Conservation (phyloP, 2,113 vertebrate species). For the Lophius piscatorius region DNA sequence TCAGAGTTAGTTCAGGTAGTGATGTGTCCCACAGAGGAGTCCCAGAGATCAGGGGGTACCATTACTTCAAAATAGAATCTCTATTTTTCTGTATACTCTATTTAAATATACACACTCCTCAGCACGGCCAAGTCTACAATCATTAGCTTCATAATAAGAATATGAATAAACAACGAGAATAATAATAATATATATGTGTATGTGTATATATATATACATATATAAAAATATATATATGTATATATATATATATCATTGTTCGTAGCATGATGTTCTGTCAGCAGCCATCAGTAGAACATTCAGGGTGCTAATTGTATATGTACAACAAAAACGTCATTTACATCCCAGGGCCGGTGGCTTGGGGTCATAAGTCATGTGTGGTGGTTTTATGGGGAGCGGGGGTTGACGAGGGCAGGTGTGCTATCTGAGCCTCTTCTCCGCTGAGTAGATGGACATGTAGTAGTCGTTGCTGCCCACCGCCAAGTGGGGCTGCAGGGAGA, state of each 20-base stretch:
- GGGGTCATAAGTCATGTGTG: constrained; percentile 49
- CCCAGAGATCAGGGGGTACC: constrained; percentile 35
- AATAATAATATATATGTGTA: constrained; percentile 66
- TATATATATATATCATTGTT: constrained; percentile 60
- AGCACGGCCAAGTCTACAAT: constrained; percentile 81
- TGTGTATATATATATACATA: constrained; percentile 62
- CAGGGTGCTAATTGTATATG: constrained; percentile 85
- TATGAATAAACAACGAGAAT: constrained; percentile 75
- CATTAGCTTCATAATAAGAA: constrained; percentile 81
- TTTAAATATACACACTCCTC: constrained; percentile 80
- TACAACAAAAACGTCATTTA: constrained; percentile 82
- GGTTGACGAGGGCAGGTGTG: constrained; percentile 64
- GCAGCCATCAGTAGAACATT: constrained; percentile 88
- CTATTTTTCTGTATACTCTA: constrained; percentile 72
- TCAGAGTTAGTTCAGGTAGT: constrained; percentile 55
- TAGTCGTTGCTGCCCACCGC: constrained; percentile 98
- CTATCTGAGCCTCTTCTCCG: constrained; percentile 97
- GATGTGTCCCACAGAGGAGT: constrained; percentile 39
- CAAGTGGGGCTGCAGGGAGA: constrained; percentile 87
- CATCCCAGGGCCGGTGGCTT: constrained; percentile 57
- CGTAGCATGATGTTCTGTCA: constrained; percentile 77
- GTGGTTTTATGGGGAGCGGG: background rate
- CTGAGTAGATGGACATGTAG: constrained; percentile 99
- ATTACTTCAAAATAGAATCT: constrained; percentile 75
- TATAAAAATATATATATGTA: constrained; percentile 65